Percentiles rank a stretch among this genome's conserved stretches.
phyloP scores from a whole-genome alignment of 2,113 vertebrate species.

The Bos indicus region DNA sequence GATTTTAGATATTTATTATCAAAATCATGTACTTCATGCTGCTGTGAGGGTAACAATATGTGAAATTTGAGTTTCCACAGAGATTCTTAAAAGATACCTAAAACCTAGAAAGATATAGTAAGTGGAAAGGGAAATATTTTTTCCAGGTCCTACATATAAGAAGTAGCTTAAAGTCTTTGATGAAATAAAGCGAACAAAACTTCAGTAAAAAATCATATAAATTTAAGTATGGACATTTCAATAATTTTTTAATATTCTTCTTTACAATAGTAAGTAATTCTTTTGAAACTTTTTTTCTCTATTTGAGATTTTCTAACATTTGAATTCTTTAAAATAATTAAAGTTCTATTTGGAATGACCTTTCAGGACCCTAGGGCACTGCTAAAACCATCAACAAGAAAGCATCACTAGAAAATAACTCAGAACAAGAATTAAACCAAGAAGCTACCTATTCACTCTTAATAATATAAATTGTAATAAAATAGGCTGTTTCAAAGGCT shows the following conservation, averaged over 20 bases:
- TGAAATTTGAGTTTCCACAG: background rate
- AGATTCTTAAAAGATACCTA: background rate
- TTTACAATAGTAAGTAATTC: background rate
- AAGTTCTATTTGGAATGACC: background rate
- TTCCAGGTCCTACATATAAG: background rate
- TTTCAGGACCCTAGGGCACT: background rate
- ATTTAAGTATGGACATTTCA: background rate
- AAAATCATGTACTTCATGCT: background rate
- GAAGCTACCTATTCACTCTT: too few species aligned
- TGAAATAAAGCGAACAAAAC: background rate
- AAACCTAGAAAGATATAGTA: background rate
- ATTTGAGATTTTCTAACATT: background rate
- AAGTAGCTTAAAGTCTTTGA: background rate
- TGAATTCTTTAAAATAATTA: background rate
- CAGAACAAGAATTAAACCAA: background rate
- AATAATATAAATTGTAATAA: background rate
- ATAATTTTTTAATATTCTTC: background rate
- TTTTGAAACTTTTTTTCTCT: background rate
- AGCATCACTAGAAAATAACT: background rate
- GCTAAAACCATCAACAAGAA: background rate
- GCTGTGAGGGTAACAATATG: background rate
- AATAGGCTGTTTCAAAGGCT: background rate
- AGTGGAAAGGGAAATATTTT: background rate
- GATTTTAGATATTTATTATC: background rate
- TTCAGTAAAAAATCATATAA: background rate